These are phyloP conservation scores for human DNA, from an alignment of 2,113 vertebrate genomes.

Conservation along the genomic window DNA sequence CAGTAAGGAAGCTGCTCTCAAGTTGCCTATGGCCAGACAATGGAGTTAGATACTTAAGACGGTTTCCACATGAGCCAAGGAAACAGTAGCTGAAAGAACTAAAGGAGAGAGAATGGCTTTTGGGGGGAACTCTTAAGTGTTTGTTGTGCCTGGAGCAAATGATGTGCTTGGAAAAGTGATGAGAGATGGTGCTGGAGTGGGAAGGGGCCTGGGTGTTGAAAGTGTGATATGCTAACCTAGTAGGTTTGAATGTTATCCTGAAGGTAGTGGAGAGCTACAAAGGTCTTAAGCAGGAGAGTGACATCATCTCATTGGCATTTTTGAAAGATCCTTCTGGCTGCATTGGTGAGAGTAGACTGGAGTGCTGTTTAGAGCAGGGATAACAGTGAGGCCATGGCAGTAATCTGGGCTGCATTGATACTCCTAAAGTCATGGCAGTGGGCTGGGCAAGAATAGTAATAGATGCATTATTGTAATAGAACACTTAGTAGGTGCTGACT, in stretches of 20 bases:
- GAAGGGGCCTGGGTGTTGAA: too few relatives aligned
- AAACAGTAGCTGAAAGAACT: neutral
- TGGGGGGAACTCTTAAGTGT: neutral
- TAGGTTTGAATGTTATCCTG: neutral
- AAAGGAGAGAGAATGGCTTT: neutral
- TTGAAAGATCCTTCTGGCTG: neutral
- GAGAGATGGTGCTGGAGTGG: neutral
- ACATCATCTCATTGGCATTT: neutral
- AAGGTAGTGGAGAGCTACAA: neutral
- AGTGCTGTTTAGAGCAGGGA: neutral
- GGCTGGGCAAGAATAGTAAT: neutral
- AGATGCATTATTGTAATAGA: neutral
- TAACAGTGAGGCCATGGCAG: neutral
- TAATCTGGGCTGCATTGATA: neutral
- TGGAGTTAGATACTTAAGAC: neutral
- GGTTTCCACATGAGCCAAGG: neutral
- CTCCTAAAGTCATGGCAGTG: neutral
- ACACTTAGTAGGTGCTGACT: neutral
- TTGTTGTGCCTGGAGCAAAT: neutral
- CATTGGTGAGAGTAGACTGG: neutral
- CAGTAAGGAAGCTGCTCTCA: neutral
- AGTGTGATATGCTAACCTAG: neutral
- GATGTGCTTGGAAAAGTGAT: neutral
- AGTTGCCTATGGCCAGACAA: neutral
- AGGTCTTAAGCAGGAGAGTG: neutral